Evolutionary conservation across 1,140 invertebrate species (phyloP), one percentile per base, ranked within the genome.

Genomic region (Drosophila ambigua): DNA sequence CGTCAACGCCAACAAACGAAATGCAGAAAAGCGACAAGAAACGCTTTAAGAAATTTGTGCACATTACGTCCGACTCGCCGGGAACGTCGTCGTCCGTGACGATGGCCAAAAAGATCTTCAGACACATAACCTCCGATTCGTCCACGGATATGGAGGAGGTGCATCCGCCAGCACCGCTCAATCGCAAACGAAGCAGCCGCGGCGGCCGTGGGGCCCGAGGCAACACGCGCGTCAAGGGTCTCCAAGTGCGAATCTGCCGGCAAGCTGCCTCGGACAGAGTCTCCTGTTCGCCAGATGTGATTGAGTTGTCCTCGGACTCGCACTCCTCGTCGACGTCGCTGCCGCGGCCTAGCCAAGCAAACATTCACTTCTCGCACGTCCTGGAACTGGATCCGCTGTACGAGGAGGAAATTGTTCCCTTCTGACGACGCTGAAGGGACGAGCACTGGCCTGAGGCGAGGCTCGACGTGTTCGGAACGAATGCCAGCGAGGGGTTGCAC

Each of bases 371-470:
- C 3, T 39, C 48, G 3, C 24, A 57, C 13, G 72, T 43, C 0
- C 20, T 64, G 41, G 83, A 87, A 44, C 31, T 85, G 63, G 78
- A 87, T 69, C 82, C 82, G 39, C 66, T 87, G 41, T 87, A 87
- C 61, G 82, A 87, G 43, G 82, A 87, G 66, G 82, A 75, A 78
- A 72, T 87, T 50, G 83, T 85, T 20, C 81, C 82, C 16, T 82
- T 75, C 43, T 85, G 53, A 57, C 52, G 53, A 2, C 20, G 24
- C 45, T 31, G 20, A 9, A n/a, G 55, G 16, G 24, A 31, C 4
- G 9, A 28, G 24, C 46, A 39, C 35, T 43, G n/a, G 60, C 81
- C 65, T 45, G 8, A 13, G 65, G 82, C 82, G 43, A 16, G 15
- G 39, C 11, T 24, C 50, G 55, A 87, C 82, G 79, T 87, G 82